phyloP scores from a whole-genome alignment of 2,888 invertebrate genomes.

The Cyrtodaria siliqua region DNA sequence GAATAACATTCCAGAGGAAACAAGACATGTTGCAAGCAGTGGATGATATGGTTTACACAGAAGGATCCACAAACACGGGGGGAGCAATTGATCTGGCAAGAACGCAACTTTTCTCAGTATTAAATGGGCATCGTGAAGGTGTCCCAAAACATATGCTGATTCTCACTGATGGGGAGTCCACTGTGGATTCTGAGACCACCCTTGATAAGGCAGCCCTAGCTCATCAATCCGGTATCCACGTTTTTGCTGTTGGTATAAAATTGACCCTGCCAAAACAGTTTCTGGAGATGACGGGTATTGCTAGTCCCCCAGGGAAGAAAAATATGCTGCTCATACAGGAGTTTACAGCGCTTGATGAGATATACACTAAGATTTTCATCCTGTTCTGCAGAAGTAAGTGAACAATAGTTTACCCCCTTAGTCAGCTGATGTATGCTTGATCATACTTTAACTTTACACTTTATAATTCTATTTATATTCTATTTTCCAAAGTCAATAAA shows the following conservation, averaged over 20 bases:
- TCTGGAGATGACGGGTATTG: constrained; percentile 33
- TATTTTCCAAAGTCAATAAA: too few species aligned
- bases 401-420: too few species aligned
- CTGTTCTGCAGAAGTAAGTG: constrained; percentile 52
- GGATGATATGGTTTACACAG: constrained; percentile 17
- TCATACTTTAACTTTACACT: too few species aligned
- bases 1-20: constrained; percentile 23
- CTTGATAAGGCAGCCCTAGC: not conserved
- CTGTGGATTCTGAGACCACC: constrained; percentile 2
- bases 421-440: too few species aligned
- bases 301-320: constrained; percentile 10
- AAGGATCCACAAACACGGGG: constrained; percentile 47
- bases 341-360: constrained; percentile 30
- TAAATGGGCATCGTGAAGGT: constrained; percentile 25
- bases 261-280: constrained; percentile 15
- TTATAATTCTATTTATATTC: too few species aligned
- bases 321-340: constrained; percentile 28
- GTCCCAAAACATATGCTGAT: constrained; percentile 26
- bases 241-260: constrained; percentile 39
- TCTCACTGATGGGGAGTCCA: constrained; percentile 49
- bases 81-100: constrained; percentile 39
- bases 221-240: constrained; percentile 4
- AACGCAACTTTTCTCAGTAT: not conserved
- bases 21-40: constrained; percentile 13
- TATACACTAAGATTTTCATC: constrained; percentile 39